Evolutionary conservation across 2,113 vertebrate species (phyloP), one percentile per base, ranked within the genome.

Genomic region (Neodon shergylaensis): DNA sequence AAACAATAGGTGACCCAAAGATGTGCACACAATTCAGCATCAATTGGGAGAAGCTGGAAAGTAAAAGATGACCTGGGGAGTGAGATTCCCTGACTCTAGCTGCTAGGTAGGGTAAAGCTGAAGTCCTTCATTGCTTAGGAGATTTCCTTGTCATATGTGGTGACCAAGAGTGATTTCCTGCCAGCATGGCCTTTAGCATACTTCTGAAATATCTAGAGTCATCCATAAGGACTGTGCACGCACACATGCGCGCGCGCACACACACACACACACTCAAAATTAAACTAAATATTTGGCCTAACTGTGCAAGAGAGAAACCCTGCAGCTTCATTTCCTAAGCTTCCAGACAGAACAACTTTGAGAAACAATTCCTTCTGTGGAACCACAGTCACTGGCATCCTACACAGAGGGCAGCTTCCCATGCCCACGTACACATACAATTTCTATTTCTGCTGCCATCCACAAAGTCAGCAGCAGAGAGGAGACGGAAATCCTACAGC

Each of bases 201-300:
- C 28, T 94, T 95, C 91, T 88, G 89, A 96, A 93, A 0, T 47
- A 33, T 86, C 87, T 95, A 44, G 94, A 44, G 94, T 91, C 94
- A 94, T 58, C 17, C 42, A 47, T 85, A 3, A 85, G 22, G 31
- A 44, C 9, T 5, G 26, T 0, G 54, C 54, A 58, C 17, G 1
- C 17, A 17, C 54, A 54, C 54, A 14, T 1, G 17, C 54, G 6
- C 49, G 12, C 49, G 12, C 54, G 19, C 54, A 58, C 54, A 54
- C 54, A 1, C 13, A 9, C 16, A 52, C 77, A 36, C 36, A 65
- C 1, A 44, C 13, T 31, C 26, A 52, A 79, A 49, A 65, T 5
- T 28, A 54, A 31, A 4, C 47, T 28, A 54, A 31, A 4, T 58
- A 31, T 12, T 39, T 63, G 39, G 14, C 21, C 7, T 22, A 54